Conservation (phyloP, 2,797 vertebrate genomes). For the Catostomus latipinnis region DNA sequence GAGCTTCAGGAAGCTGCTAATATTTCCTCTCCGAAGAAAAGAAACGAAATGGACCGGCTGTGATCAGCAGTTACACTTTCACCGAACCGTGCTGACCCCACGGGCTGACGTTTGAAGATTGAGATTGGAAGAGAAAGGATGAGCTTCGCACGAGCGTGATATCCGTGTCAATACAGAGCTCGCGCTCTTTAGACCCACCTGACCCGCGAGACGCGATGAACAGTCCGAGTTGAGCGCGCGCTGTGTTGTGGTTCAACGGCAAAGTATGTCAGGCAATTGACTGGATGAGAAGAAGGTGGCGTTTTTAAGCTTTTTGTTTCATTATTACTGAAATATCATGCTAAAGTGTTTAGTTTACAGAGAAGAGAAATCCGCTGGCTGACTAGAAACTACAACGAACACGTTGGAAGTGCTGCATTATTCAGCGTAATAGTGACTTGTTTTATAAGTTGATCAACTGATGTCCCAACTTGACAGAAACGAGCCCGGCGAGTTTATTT, state of each 20-base stretch:
- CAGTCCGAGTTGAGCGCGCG: constrained; percentile 2
- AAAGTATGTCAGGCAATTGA: neutral
- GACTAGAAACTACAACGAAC: neutral
- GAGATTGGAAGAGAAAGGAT: constrained; percentile 14
- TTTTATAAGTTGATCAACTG: neutral
- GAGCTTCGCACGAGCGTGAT: neutral
- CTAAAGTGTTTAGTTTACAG: neutral
- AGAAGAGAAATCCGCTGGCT: neutral
- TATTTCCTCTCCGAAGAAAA: constrained; percentile 37
- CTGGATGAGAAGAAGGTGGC: neutral
- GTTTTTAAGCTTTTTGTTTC: neutral
- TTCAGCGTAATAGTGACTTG: constrained; percentile 3
- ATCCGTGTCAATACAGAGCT: constrained; percentile 17
- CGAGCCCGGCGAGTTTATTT: neutral
- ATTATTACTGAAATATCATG: neutral
- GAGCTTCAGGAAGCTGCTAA: constrained; percentile 53
- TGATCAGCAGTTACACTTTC: neutral
- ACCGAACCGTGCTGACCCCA: neutral
- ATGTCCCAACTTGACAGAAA: constrained; percentile 2
- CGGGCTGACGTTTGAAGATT: neutral
- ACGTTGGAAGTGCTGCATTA: constrained; percentile 27
- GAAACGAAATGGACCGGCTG: constrained; percentile 24
- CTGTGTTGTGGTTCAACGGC: constrained; percentile 10
- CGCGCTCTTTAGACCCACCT: neutral
- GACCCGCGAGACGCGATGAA: constrained; percentile 21